Evolutionary conservation across 1,140 invertebrate species (phyloP).

Genomic region (Sitobion miscanthi): DNA sequence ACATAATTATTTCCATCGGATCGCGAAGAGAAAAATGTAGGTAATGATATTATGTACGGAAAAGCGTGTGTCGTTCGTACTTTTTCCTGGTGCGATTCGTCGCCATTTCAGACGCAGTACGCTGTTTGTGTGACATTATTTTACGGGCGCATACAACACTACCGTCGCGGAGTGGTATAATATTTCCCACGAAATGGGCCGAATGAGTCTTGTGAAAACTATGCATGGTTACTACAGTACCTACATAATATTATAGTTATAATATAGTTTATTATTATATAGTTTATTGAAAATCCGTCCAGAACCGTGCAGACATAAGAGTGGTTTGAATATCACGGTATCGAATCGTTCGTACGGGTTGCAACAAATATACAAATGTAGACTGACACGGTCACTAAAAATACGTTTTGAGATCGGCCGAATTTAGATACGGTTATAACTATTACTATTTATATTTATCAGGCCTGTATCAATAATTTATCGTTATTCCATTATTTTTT

Average conservation of each 20-base stretch:
- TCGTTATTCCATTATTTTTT: not conserved
- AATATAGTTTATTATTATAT: not conserved
- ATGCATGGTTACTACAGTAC: not conserved
- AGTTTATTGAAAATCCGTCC: not conserved
- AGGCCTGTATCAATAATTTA: not conserved
- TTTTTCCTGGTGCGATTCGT: not conserved
- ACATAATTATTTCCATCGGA: slow-evolving; percentile 10
- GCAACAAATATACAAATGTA: too few relatives aligned
- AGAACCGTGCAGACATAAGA: not conserved
- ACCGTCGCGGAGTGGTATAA: too few relatives aligned
- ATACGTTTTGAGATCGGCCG: not conserved
- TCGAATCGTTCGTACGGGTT: not conserved
- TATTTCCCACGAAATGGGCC: not conserved
- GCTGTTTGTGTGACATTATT: not conserved
- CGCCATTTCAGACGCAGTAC: too few relatives aligned
- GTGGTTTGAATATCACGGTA: not conserved
- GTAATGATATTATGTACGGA: not conserved
- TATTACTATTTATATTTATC: not conserved
- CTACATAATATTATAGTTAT: not conserved
- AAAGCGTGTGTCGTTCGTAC: not conserved
- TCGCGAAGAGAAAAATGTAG: not conserved
- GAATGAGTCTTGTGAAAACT: not conserved
- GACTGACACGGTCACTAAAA: too few relatives aligned
- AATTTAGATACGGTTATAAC: not conserved
- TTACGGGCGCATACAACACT: not conserved